Conservation (phyloP, 2,797 vertebrate species). For the Sciaenops ocellatus region DNA sequence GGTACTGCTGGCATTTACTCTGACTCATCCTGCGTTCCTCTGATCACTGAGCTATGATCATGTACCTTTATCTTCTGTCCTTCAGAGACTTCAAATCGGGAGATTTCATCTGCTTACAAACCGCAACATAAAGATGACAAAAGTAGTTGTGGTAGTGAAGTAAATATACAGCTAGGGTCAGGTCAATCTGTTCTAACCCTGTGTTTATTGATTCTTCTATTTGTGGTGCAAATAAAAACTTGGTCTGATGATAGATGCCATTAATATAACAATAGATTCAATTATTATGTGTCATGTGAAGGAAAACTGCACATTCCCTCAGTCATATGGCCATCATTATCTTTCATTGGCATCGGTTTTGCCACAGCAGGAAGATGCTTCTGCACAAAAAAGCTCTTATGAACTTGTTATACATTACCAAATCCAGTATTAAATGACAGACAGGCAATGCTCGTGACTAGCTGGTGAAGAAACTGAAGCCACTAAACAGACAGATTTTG, state of each 20-base stretch:
- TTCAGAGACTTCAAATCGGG: conserved; percentile 26
- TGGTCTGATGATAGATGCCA: not conserved
- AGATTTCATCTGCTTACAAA: conserved; percentile 32
- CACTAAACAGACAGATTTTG: not conserved
- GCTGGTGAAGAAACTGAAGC: too few species aligned
- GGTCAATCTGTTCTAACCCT: not conserved
- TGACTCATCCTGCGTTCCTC: conserved; percentile 49
- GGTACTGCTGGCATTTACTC: conserved; percentile 32
- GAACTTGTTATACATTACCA: too few species aligned
- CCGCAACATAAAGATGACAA: conserved; percentile 9
- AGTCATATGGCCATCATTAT: not conserved
- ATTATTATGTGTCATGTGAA: not conserved
- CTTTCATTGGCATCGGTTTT: not conserved
- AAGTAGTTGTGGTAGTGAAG: not conserved
- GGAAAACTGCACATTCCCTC: not conserved
- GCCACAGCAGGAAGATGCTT: not conserved
- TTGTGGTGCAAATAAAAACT: not conserved
- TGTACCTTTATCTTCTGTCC: conserved; percentile 23
- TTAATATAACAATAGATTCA: not conserved
- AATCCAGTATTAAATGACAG: not conserved
- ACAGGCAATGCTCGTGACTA: not conserved
- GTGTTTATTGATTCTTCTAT: not conserved
- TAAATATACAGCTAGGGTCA: not conserved
- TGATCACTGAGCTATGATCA: conserved; percentile 49
- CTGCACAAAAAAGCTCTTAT: not conserved